These are phyloP conservation scores for Gymnoscelis rufifasciata DNA, from an alignment of 2,888 invertebrate species.

Conservation along the genomic window DNA sequence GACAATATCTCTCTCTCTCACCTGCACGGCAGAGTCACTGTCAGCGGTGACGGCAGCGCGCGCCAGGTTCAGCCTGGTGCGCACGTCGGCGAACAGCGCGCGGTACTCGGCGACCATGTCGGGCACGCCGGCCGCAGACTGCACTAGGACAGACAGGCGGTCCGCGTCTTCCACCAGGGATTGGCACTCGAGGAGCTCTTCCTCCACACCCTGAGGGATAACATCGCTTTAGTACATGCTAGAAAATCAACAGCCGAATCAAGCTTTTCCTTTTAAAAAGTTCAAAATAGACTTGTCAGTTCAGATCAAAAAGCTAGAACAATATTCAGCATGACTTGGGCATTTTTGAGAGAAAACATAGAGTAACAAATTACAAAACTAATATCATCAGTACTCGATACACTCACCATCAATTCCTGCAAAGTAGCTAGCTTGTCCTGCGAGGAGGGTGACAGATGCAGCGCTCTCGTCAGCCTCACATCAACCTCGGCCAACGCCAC, in stretches of 20 bases:
- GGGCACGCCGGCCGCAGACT: slow-evolving; percentile 44
- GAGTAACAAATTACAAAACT: too few relatives aligned
- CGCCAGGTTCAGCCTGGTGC: slow-evolving; percentile 53
- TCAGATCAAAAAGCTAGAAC: too few relatives aligned
- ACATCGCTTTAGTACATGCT: too few relatives aligned
- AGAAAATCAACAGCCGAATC: too few relatives aligned
- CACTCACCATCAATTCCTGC: slow-evolving; percentile 72
- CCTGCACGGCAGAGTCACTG: slow-evolving; percentile 68
- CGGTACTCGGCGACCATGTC: slow-evolving; percentile 66
- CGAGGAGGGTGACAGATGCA: slow-evolving; percentile 78
- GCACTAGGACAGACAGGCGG: slow-evolving; percentile 47
- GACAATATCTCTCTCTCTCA: slow-evolving; percentile 31
- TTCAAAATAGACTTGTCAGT: background rate
- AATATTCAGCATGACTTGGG: too few relatives aligned
- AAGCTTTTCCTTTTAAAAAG: background rate
- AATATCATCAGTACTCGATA: too few relatives aligned
- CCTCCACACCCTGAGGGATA: slow-evolving; percentile 51
- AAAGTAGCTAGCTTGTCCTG: slow-evolving; percentile 62
- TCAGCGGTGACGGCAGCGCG: slow-evolving; percentile 58
- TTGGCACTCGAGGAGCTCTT: slow-evolving; percentile 58
- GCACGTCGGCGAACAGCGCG: slow-evolving; percentile 58
- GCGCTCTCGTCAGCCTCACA: slow-evolving; percentile 83
- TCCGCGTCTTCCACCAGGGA: slow-evolving; percentile 60
- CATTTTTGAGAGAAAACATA: too few relatives aligned
- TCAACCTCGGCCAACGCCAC: slow-evolving; percentile 85